These are phyloP conservation scores for Ommatoiulus sabulosus DNA, from an alignment of 2,888 invertebrate species.

Conservation along the genomic window DNA sequence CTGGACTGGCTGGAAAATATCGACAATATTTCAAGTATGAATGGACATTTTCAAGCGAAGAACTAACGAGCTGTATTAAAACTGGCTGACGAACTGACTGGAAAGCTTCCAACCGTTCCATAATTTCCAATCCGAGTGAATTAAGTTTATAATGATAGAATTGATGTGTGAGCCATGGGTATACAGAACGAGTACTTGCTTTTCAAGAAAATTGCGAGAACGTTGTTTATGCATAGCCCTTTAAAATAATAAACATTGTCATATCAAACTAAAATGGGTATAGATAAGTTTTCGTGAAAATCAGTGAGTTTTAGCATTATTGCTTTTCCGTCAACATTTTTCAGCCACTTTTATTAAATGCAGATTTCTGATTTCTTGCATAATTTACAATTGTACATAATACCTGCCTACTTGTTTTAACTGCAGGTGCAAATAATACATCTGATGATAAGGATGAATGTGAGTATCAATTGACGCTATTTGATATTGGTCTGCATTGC, in stretches of 20 bases:
- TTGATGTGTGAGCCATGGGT: too few species aligned
- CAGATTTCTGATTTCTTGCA: neutral
- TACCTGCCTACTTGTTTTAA: neutral
- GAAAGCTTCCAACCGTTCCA: neutral
- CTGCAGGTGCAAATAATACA: slow-evolving; percentile 34
- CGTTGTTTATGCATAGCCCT: too few species aligned
- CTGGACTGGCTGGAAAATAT: slow-evolving; percentile 5
- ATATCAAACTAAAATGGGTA: too few species aligned
- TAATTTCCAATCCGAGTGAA: too few species aligned
- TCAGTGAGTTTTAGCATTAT: too few species aligned
- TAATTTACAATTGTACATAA: neutral
- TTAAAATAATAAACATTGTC: too few species aligned
- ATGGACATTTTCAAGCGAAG: neutral
- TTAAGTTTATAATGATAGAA: too few species aligned
- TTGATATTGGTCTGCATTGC: neutral
- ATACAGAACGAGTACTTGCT: too few species aligned
- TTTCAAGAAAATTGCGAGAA: too few species aligned
- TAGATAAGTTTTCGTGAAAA: too few species aligned
- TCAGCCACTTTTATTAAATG: neutral
- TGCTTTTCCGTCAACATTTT: neutral
- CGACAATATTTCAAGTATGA: neutral
- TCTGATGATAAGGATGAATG: neutral
- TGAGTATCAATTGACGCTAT: neutral
- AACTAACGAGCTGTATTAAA: neutral
- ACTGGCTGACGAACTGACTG: neutral